phyloP scores from a whole-genome alignment of 1,140 invertebrate genomes.

The Drosophila malerkotliana region DNA sequence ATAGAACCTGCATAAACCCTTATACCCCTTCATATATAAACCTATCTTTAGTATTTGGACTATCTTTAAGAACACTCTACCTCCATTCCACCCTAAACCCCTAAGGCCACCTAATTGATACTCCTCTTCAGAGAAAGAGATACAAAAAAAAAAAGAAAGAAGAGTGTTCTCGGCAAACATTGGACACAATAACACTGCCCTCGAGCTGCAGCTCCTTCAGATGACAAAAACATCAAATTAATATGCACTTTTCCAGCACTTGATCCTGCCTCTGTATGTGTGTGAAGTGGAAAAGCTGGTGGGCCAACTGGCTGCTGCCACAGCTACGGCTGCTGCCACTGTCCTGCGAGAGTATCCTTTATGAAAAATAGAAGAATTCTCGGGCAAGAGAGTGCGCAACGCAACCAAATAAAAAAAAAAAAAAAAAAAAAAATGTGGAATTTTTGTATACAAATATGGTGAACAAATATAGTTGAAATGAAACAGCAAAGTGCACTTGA shows the following conservation, averaged over 20 bases:
- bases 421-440: slow-evolving; percentile 12
- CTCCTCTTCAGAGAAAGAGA: background rate
- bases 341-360: slow-evolving; percentile 31
- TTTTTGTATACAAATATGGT: slow-evolving; percentile 77
- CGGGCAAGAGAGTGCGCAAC: slow-evolving; percentile 12
- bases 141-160: too few relatives aligned
- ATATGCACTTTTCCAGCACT: slow-evolving; percentile 61
- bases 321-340: background rate
- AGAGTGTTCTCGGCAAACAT: background rate
- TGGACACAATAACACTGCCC: slow-evolving; percentile 24
- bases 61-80: too few relatives aligned
- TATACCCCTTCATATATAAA: background rate
- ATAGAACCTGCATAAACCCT: background rate
- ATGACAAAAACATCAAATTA: slow-evolving; percentile 68
- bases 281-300: slow-evolving; percentile 20
- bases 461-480: slow-evolving; percentile 80
- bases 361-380: slow-evolving; percentile 25
- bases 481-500: slow-evolving; percentile 80
- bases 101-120: background rate
- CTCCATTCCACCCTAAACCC: background rate
- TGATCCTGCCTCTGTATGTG: slow-evolving; percentile 14
- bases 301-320: slow-evolving; percentile 7
- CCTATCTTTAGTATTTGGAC: too few relatives aligned
- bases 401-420: background rate
- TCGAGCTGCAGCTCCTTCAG: slow-evolving; percentile 38